phyloP scores from a whole-genome alignment of 2,888 invertebrate species.

The Mechanitis mazaeus region DNA sequence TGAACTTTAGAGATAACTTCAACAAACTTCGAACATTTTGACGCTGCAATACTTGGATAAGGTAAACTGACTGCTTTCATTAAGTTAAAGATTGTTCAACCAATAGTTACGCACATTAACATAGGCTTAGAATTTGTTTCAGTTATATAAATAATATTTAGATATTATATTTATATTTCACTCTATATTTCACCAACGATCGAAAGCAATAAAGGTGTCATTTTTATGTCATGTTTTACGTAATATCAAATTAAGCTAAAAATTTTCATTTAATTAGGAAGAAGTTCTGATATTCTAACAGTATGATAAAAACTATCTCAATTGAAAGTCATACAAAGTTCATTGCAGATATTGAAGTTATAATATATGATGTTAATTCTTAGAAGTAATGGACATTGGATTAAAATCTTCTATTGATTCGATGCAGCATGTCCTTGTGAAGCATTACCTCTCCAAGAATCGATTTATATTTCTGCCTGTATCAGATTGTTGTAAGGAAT shows the following conservation, averaged over 20 bases:
- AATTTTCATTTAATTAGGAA: too few species aligned
- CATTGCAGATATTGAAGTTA: too few species aligned
- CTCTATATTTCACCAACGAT: too few species aligned
- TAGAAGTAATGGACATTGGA: constrained; percentile 1
- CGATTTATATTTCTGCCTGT: constrained; percentile 14
- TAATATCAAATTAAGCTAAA: too few species aligned
- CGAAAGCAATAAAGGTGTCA: too few species aligned
- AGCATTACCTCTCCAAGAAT: constrained; percentile 13
- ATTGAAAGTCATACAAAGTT: too few species aligned
- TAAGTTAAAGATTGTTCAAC: constrained; percentile 51
- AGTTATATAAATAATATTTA: neutral
- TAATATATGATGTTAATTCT: too few species aligned
- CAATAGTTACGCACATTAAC: constrained; percentile 25
- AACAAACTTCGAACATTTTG: constrained; percentile 71
- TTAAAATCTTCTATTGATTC: constrained; percentile 11
- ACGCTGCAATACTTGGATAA: constrained; percentile 71
- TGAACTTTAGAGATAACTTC: constrained; percentile 70
- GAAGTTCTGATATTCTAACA: too few species aligned
- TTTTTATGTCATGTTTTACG: too few species aligned
- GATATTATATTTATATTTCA: too few species aligned
- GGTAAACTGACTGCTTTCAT: constrained; percentile 70
- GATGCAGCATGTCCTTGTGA: constrained; percentile 11
- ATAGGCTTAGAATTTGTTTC: constrained; percentile 14
- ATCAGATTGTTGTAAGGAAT: constrained; percentile 12
- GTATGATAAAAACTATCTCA: too few species aligned